Conservation (phyloP, 1,140 invertebrate genomes). For the Drosophila pectinifera region DNA sequence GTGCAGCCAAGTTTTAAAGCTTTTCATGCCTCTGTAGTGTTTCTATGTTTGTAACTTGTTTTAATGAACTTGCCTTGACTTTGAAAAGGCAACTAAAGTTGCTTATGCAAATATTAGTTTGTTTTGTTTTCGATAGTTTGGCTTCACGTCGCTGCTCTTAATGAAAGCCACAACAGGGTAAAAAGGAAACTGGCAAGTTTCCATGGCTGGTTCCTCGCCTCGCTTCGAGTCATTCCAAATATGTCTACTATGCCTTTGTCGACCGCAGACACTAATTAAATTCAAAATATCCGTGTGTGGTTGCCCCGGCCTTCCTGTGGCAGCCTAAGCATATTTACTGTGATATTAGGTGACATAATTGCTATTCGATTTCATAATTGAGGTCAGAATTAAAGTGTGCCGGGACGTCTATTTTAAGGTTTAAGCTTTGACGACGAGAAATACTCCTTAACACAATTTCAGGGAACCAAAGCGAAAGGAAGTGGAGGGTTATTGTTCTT, state of each 20-base stretch:
- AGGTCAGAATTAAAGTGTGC: constrained; percentile 3
- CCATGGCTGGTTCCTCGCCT: too few relatives aligned
- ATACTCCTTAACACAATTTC: neutral
- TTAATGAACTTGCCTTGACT: constrained; percentile 16
- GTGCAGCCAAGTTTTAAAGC: constrained; percentile 23
- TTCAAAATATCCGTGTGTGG: constrained; percentile 20
- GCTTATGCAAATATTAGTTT: constrained; percentile 26
- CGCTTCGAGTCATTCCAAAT: neutral
- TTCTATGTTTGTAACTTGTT: constrained; percentile 1
- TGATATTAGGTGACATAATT: constrained; percentile 17
- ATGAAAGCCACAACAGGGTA: neutral
- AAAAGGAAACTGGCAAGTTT: neutral
- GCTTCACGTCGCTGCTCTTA: neutral
- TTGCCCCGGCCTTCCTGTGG: neutral
- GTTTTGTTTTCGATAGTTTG: neutral
- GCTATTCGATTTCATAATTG: constrained; percentile 8
- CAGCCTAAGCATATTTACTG: neutral
- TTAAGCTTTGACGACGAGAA: neutral
- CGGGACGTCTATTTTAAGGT: neutral
- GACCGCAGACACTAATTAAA: constrained; percentile 5
- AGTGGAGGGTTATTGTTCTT: too few relatives aligned
- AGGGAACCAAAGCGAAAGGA: too few relatives aligned
- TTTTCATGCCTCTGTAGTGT: constrained; percentile 1
- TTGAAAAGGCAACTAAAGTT: constrained; percentile 21
- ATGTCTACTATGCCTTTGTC: neutral